phyloP scores from a whole-genome alignment of 1,140 invertebrate genomes.

The Chrysomallon squamiferum region DNA sequence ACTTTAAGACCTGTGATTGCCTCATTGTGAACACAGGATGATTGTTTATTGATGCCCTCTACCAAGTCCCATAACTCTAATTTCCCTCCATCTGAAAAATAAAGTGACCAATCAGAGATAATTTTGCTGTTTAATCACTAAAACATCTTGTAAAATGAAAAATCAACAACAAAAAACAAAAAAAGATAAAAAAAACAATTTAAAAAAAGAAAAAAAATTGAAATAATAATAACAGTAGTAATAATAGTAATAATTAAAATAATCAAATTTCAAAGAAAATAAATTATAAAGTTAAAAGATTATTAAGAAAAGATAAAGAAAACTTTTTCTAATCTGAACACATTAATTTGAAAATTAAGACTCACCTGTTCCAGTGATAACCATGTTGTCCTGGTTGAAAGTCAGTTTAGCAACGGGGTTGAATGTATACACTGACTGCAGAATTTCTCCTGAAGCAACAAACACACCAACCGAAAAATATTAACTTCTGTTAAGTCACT shows the following conservation, averaged over 20 bases:
- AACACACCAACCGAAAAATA: background rate
- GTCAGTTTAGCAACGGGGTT: slow-evolving; percentile 41
- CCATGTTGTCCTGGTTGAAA: slow-evolving; percentile 23
- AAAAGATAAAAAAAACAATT: no score
- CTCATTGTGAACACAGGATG: slow-evolving; percentile 32
- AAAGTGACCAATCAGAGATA: background rate
- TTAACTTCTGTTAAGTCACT: no score
- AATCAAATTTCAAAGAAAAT: no score
- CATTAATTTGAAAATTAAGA: no score
- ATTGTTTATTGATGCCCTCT: slow-evolving; percentile 30
- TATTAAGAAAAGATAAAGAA: no score
- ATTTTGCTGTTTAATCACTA: background rate
- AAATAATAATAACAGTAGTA: no score
- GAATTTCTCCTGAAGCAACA: slow-evolving; percentile 27
- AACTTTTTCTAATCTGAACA: no score
- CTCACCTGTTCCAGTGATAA: slow-evolving; percentile 51
- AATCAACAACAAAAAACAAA: no score
- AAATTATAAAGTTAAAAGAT: no score
- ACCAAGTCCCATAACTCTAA: slow-evolving; percentile 48
- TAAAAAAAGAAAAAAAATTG: no score
- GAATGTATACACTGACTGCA: slow-evolving; percentile 50
- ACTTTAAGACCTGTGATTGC: slow-evolving; percentile 48
- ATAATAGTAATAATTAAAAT: no score
- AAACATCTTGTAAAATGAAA: no score
- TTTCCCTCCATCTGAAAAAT: slow-evolving; percentile 52